Percentiles rank a stretch among this genome's conserved stretches.
These are phyloP conservation scores for Microcebus griseorufus DNA, from an alignment of 2,113 vertebrate species.

Conservation along the genomic window DNA sequence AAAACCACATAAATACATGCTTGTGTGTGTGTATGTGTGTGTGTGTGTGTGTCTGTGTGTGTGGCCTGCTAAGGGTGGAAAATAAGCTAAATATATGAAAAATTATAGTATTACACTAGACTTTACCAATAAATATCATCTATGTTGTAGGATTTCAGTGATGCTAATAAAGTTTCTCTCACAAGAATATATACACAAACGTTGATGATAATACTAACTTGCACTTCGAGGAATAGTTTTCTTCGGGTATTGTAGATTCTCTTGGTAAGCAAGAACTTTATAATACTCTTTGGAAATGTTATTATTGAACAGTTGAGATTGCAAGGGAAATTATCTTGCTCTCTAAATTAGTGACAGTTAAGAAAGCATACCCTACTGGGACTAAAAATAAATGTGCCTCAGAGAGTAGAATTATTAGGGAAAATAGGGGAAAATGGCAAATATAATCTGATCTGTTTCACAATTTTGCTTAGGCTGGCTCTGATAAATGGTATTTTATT, in stretches of 20 bases:
- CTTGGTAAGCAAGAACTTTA: not conserved
- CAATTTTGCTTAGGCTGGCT: not conserved
- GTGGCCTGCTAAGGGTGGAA: not conserved
- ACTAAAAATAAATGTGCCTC: not conserved
- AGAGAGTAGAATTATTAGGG: not conserved
- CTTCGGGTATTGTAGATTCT: slow-evolving; percentile 19
- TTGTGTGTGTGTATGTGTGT: no score
- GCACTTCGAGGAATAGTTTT: not conserved
- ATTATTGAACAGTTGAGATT: not conserved
- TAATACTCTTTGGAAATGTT: not conserved
- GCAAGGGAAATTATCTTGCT: slow-evolving; percentile 12
- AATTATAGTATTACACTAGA: not conserved
- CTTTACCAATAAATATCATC: not conserved
- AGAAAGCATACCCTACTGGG: not conserved
- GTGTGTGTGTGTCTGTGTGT: not conserved
- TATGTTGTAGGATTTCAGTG: not conserved
- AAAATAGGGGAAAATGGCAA: not conserved
- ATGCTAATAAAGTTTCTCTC: not conserved
- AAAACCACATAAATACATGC: not conserved
- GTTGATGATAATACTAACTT: not conserved
- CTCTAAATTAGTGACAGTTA: slow-evolving; percentile 44
- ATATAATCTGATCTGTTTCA: not conserved
- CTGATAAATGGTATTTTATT: not conserved
- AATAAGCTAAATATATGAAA: not conserved
- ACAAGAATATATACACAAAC: not conserved